phyloP scores from a whole-genome alignment of 2,797 vertebrate species.

The Hemibagrus guttatus region DNA sequence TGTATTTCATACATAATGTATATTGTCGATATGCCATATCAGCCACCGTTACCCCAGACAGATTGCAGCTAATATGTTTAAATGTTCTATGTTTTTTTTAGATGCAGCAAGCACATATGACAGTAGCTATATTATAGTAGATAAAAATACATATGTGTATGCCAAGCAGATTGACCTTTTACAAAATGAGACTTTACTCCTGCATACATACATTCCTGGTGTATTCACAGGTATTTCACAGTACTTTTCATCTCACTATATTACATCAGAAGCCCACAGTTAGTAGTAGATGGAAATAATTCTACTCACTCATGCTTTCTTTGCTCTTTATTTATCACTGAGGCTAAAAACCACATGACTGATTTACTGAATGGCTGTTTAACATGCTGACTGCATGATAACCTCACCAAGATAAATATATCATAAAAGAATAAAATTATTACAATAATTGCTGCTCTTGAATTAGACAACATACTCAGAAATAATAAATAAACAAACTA shows the following conservation, averaged over 20 bases:
- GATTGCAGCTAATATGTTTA: background rate
- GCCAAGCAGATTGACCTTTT: background rate
- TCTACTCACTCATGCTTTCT: background rate
- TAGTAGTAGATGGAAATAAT: slow-evolving; percentile 10
- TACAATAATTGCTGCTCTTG: background rate
- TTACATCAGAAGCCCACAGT: slow-evolving; percentile 15
- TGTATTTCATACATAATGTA: background rate
- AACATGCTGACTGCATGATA: background rate
- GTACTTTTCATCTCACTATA: slow-evolving; percentile 18
- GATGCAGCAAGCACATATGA: background rate
- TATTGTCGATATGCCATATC: background rate
- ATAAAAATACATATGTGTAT: background rate
- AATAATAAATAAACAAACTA: too few species aligned
- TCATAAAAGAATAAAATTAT: background rate
- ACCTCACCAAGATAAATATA: background rate
- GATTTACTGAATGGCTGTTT: background rate
- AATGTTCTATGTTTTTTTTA: background rate
- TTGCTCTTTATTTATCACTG: background rate
- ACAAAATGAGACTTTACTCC: slow-evolving; percentile 3
- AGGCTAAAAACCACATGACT: background rate
- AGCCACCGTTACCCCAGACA: background rate
- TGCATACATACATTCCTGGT: background rate
- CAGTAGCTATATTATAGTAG: background rate
- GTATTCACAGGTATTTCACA: background rate
- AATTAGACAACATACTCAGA: background rate